These are phyloP conservation scores for Laothoe populi DNA, from an alignment of 2,888 invertebrate genomes.

Conservation along the genomic window DNA sequence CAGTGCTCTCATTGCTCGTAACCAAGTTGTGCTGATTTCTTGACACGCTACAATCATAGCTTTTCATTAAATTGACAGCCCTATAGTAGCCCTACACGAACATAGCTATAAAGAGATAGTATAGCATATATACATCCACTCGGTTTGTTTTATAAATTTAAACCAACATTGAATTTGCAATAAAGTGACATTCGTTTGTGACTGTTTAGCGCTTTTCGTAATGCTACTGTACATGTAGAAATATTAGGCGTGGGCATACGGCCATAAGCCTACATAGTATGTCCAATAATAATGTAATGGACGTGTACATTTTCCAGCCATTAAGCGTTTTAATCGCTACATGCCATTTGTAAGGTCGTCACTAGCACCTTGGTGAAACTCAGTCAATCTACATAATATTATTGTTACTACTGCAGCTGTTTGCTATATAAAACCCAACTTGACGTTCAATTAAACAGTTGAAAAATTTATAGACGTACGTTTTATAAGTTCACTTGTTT, in stretches of 20 bases:
- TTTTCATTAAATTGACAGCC: slow-evolving; percentile 16
- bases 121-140: slow-evolving; percentile 42
- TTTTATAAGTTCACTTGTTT: neutral
- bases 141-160: slow-evolving; percentile 48
- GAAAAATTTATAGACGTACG: neutral
- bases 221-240: slow-evolving; percentile 32
- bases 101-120: slow-evolving; percentile 48
- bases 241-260: slow-evolving; percentile 20
- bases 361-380: slow-evolving; percentile 52
- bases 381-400: slow-evolving; percentile 49
- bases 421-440: slow-evolving; percentile 44
- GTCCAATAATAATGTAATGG: slow-evolving; percentile 29
- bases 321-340: slow-evolving; percentile 45
- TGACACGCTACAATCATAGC: neutral
- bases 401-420: slow-evolving; percentile 61
- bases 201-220: slow-evolving; percentile 56
- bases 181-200: slow-evolving; percentile 47
- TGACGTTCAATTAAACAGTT: slow-evolving; percentile 9
- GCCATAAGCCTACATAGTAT: slow-evolving; percentile 3
- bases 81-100: slow-evolving; percentile 47
- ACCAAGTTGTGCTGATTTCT: neutral
- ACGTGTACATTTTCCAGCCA: slow-evolving; percentile 40
- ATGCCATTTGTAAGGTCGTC: slow-evolving; percentile 51
- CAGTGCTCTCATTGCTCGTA: neutral
- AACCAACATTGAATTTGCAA: slow-evolving; percentile 61